phyloP scores from a whole-genome alignment of 2,888 invertebrate genomes.

The Coleophora flavipennella region DNA sequence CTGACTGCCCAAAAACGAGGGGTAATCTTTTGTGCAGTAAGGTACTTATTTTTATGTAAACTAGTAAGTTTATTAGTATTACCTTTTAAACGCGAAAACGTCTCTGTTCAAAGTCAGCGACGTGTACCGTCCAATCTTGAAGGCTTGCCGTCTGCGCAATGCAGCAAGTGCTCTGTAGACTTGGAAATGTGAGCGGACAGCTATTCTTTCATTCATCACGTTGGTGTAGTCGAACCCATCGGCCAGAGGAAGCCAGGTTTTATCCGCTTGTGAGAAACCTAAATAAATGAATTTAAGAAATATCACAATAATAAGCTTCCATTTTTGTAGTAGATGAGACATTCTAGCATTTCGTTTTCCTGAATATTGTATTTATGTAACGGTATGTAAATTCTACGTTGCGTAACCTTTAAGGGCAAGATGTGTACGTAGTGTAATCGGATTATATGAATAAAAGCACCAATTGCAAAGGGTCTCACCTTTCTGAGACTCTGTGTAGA shows the following conservation, averaged over 20 bases:
- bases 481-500: too few species aligned
- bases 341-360: too few species aligned
- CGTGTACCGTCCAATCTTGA: constrained; percentile 64
- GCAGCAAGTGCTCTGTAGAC: constrained; percentile 61
- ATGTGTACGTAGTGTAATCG: constrained; percentile 20
- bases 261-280: constrained; percentile 72
- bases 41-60: too few species aligned
- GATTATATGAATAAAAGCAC: constrained; percentile 15
- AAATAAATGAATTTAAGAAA: constrained; percentile 5
- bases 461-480: too few species aligned
- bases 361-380: constrained; percentile 2
- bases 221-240: constrained; percentile 73
- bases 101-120: constrained; percentile 63
- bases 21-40: too few species aligned
- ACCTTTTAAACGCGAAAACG: constrained; percentile 73
- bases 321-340: too few species aligned
- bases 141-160: constrained; percentile 67
- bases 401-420: constrained; percentile 8
- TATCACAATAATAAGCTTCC: too few species aligned
- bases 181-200: constrained; percentile 68
- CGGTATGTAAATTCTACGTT: constrained; percentile 20
- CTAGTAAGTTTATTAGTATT: too few species aligned
- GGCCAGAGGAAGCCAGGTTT: constrained; percentile 79
- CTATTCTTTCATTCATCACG: constrained; percentile 63
- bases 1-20: too few species aligned